Conservation (phyloP, 1,140 invertebrate genomes). For the Drosophila saltans region DNA sequence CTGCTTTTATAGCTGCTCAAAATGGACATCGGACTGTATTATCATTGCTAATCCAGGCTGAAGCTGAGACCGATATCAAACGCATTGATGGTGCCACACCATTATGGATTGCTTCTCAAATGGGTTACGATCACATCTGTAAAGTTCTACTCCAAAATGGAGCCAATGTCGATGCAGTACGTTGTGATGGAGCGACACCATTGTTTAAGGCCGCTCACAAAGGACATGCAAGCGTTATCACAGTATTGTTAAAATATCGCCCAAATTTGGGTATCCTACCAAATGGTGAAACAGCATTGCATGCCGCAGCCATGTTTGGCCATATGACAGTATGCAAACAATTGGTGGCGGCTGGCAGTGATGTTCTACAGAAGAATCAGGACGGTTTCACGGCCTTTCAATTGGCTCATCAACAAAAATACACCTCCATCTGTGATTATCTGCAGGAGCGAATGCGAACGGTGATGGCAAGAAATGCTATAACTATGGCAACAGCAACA, state of each 20-base stretch:
- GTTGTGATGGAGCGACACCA: constrained; percentile 95
- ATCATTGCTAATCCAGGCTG: constrained; percentile 87
- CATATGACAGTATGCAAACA: constrained; percentile 91
- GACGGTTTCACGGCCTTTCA: constrained; percentile 88
- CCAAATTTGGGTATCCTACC: constrained; percentile 91
- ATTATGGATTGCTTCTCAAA: constrained; percentile 96
- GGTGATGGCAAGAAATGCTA: constrained; percentile 49
- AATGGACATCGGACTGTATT: constrained; percentile 93
- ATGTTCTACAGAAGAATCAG: constrained; percentile 88
- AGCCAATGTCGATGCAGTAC: constrained; percentile 90
- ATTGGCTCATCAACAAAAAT: constrained; percentile 84
- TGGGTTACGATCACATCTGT: constrained; percentile 94
- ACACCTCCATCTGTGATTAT: constrained; percentile 78
- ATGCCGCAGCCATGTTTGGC: constrained; percentile 94
- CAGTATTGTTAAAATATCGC: constrained; percentile 92
- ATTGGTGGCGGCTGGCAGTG: constrained; percentile 89
- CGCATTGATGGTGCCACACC: constrained; percentile 93
- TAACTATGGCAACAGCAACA: constrained; percentile 43
- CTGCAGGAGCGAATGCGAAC: constrained; percentile 70
- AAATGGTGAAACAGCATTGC: constrained; percentile 94
- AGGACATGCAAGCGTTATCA: constrained; percentile 93
- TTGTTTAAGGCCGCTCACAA: constrained; percentile 97
- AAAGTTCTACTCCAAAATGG: constrained; percentile 89
- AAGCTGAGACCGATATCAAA: constrained; percentile 88
- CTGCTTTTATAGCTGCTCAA: constrained; percentile 94